Evolutionary conservation across 2,888 invertebrate species (phyloP).

Genomic region (Rhynchonema sp.): DNA sequence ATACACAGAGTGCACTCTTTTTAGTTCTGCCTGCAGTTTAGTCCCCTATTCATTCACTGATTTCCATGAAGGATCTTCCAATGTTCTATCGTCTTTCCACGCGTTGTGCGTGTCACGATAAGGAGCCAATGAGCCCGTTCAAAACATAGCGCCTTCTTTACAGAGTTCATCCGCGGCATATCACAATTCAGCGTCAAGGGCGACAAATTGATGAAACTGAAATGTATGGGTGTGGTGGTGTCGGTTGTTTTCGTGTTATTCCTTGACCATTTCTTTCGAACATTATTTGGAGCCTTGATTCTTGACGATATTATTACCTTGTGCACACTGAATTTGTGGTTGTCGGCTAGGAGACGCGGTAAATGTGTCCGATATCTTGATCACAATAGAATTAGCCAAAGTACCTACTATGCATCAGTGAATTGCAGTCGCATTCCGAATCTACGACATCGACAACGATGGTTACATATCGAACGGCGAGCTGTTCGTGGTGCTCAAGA

Average conservation of each 20-base stretch:
- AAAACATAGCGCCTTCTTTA: slow-evolving; percentile 5
- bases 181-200: slow-evolving; percentile 98
- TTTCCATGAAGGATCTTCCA: background rate
- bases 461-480: slow-evolving; percentile 97
- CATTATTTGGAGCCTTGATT: too few relatives aligned
- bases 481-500: slow-evolving; percentile 68
- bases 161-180: slow-evolving; percentile 95
- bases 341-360: too few relatives aligned
- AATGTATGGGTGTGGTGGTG: slow-evolving; percentile 38
- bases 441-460: slow-evolving; percentile 99
- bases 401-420: too few relatives aligned
- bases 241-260: too few relatives aligned
- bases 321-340: too few relatives aligned
- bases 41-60: background rate
- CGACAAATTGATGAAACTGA: slow-evolving; percentile 86
- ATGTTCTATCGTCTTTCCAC: background rate
- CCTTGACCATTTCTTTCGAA: too few relatives aligned
- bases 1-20: background rate
- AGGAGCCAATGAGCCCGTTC: too few relatives aligned
- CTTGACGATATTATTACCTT: too few relatives aligned
- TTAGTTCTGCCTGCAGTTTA: background rate
- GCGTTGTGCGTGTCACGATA: too few relatives aligned
- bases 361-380: too few relatives aligned
- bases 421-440: slow-evolving; percentile 76
- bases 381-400: too few relatives aligned